These are phyloP conservation scores for Coenonympha glycerion DNA, from an alignment of 2,888 invertebrate species.

Conservation along the genomic window DNA sequence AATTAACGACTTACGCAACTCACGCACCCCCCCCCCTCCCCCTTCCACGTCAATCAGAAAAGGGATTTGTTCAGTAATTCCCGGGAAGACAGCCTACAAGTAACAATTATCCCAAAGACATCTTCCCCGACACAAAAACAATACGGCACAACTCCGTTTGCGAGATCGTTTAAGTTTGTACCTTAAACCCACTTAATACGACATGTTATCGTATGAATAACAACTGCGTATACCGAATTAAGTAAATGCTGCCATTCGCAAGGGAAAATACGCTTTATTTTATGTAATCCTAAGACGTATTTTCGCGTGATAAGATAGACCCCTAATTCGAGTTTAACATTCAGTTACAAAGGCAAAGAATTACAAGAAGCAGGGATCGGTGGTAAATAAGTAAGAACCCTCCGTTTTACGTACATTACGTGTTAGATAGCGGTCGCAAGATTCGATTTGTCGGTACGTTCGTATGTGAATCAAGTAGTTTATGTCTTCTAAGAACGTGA, in stretches of 20 bases:
- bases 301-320: slow-evolving; percentile 4
- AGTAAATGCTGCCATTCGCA: slow-evolving; percentile 1
- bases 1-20: slow-evolving; percentile 51
- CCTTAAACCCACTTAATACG: slow-evolving; percentile 38
- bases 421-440: slow-evolving; percentile 57
- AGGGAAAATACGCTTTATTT: slow-evolving; percentile 23
- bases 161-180: slow-evolving; percentile 34
- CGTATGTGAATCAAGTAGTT: slow-evolving; percentile 27
- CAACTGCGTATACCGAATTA: slow-evolving; percentile 9
- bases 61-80: slow-evolving; percentile 72
- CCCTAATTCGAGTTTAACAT: slow-evolving; percentile 65
- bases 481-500: slow-evolving; percentile 59
- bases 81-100: slow-evolving; percentile 70
- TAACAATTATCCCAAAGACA: slow-evolving; percentile 69
- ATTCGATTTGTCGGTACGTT: slow-evolving; percentile 59
- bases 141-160: slow-evolving; percentile 28
- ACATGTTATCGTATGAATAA: slow-evolving; percentile 32
- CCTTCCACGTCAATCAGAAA: slow-evolving; percentile 64
- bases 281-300: neutral
- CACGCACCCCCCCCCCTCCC: slow-evolving; percentile 32
- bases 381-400: slow-evolving; percentile 64
- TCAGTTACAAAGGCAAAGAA: slow-evolving; percentile 71
- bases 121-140: slow-evolving; percentile 31
- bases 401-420: slow-evolving; percentile 54
- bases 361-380: slow-evolving; percentile 66